A percentile compares a stretch with the other conserved stretches of the same genome.
These are phyloP conservation scores for Cottus gobio DNA, from an alignment of 2,113 vertebrate genomes.

Conservation along the genomic window DNA sequence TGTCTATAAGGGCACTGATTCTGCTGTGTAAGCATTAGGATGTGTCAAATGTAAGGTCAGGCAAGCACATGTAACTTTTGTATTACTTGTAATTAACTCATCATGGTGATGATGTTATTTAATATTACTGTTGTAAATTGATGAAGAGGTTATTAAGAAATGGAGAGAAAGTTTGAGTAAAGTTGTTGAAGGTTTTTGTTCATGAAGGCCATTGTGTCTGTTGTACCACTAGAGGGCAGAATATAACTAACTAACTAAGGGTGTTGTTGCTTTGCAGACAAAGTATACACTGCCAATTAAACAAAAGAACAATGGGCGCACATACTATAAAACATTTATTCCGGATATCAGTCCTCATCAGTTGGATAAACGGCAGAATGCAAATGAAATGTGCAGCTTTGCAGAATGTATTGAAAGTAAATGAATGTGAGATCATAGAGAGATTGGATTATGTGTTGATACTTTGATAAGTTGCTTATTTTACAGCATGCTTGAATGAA, in stretches of 20 bases:
- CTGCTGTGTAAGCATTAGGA: slow-evolving; percentile 49
- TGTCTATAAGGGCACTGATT: slow-evolving; percentile 30
- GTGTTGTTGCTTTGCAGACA: slow-evolving; percentile 1
- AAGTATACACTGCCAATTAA: slow-evolving; percentile 4
- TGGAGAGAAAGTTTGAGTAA: neutral
- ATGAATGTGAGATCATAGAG: neutral
- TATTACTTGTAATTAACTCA: neutral
- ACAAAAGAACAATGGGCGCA: slow-evolving; percentile 7
- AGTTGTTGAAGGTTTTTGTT: slow-evolving; percentile 1
- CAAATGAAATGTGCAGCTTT: neutral
- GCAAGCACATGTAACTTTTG: neutral
- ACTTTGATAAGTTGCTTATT: slow-evolving; percentile 4
- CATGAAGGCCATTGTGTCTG: slow-evolving; percentile 5
- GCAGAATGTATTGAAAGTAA: neutral
- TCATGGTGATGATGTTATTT: slow-evolving; percentile 3
- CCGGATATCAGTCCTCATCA: neutral
- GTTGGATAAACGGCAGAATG: neutral
- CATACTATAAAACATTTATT: neutral
- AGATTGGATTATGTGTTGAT: neutral
- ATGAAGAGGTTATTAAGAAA: neutral
- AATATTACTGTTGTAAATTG: neutral
- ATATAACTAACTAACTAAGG: slow-evolving; percentile 2
- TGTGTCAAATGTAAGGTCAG: slow-evolving; percentile 15
- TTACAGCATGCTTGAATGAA: slow-evolving; percentile 14
- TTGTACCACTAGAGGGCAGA: slow-evolving; percentile 72